phyloP scores from a whole-genome alignment of 2,797 vertebrate genomes.

The Argyrosomus regius region DNA sequence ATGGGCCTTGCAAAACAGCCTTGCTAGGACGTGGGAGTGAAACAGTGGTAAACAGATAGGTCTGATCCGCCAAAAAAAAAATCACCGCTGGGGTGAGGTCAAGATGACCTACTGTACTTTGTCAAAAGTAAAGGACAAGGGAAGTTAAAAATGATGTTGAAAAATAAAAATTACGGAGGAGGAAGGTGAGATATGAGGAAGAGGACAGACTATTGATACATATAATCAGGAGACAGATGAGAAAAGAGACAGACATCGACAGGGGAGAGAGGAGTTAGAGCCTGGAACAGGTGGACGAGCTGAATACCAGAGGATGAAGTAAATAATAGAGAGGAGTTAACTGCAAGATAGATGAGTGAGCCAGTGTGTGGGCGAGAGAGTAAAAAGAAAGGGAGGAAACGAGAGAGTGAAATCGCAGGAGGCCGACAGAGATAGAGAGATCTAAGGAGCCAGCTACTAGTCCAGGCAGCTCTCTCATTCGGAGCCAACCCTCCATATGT shows the following conservation, averaged over 20 bases:
- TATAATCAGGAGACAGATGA: constrained; percentile 48
- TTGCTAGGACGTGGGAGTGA: constrained; percentile 44
- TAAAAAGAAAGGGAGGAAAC: constrained; percentile 55
- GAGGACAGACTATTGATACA: constrained; percentile 50
- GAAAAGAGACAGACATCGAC: constrained; percentile 43
- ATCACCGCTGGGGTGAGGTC: constrained; percentile 41
- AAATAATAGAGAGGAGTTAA: constrained; percentile 62
- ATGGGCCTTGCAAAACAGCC: constrained; percentile 51
- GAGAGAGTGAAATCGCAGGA: constrained; percentile 62
- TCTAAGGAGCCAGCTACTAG: constrained; percentile 66
- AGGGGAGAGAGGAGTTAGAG: constrained; percentile 37
- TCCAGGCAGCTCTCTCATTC: constrained; percentile 66
- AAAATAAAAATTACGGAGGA: constrained; percentile 46
- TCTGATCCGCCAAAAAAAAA: constrained; percentile 48
- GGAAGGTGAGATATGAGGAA: constrained; percentile 52
- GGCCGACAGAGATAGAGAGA: constrained; percentile 65
- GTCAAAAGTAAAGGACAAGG: constrained; percentile 36
- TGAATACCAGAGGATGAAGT: constrained; percentile 57
- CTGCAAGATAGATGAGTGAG: constrained; percentile 59
- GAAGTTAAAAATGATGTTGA: constrained; percentile 22
- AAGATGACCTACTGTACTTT: constrained; percentile 54
- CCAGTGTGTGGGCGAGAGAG: constrained; percentile 53
- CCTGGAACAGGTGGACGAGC: constrained; percentile 63
- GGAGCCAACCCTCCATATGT: constrained; percentile 70
- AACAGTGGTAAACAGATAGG: constrained; percentile 54